Base-by-base conservation (phyloP, 2,797 vertebrate species). In the Coilia nasus region DNA sequence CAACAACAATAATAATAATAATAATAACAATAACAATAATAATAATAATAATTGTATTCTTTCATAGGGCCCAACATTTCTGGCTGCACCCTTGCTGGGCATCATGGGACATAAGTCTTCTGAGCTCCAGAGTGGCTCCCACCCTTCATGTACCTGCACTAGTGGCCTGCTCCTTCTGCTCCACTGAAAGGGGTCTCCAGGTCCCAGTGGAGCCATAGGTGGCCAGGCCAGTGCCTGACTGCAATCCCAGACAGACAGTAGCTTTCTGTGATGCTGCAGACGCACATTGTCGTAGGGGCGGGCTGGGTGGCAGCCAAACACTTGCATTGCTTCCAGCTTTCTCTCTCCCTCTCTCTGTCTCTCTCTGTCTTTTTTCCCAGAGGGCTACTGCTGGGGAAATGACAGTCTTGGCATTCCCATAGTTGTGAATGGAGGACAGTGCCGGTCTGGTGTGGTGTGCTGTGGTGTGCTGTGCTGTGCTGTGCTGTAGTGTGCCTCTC, bases 231-330 rank as follows among this genome's bases (percentile, higher is more conserved):
- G 60, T 23, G 81, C 31, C 15, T 41, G 17, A 60, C 14, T 15
- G 84, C 31, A 46, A 71, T 80, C 17, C 81, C 46, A 83, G 31
- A 59, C 82, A 85, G 71, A 85, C 57, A 46, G 83, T 57, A 31
- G 7, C 25, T 81, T 82, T 71, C 84, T 62, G 31, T 86, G 83
- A 84, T 84, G 81, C 67, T 75, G 28, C 81, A 84, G 78, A 54
- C 25, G 17, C 62, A 56, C 6, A 59, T 35, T 64, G 81, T 82
- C 83, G 82, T 31, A 56, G 23, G 5, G 35, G 5, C 5, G 56
- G 81, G 5, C n/a, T 28, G 85, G 83, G 25, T 78, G 85, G 82
- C 85, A 84, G 87, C 85, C 67, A 83, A 82, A 44, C 17, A n/a
- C 23, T 62, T 44, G 81, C 81, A 81, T 64, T 57, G 67, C 41